A percentile compares a stretch with the other conserved stretches of the same genome.
These are phyloP conservation scores for Gambusia holbrooki DNA, from an alignment of 2,113 vertebrate genomes.

Conservation along the genomic window DNA sequence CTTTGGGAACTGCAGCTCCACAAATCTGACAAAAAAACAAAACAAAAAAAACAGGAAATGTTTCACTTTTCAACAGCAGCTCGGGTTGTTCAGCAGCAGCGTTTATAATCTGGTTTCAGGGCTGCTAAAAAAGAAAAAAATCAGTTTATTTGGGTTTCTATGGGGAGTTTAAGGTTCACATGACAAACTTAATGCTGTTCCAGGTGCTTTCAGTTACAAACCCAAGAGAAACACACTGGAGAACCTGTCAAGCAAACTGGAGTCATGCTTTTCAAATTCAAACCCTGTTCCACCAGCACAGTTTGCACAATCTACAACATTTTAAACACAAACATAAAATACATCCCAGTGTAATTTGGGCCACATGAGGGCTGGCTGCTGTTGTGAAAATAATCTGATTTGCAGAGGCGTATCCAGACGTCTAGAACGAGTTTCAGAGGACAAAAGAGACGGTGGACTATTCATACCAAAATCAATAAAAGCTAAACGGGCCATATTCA, in stretches of 20 bases:
- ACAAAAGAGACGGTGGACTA: background rate
- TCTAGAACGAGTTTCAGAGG: background rate
- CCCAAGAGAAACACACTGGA: background rate
- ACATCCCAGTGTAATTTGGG: background rate
- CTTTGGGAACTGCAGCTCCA: conserved; percentile 81
- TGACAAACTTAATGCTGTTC: background rate
- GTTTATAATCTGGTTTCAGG: background rate
- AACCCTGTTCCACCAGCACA: background rate
- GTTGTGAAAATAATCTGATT: background rate
- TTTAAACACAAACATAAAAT: background rate
- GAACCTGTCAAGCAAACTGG: background rate
- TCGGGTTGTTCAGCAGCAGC: background rate
- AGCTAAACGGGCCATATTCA: no score
- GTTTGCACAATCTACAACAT: background rate
- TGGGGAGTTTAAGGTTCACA: conserved; percentile 9
- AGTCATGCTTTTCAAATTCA: background rate
- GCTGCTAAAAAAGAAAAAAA: conserved; percentile 12
- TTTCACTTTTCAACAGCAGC: background rate
- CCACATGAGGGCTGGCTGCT: background rate
- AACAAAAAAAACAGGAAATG: background rate
- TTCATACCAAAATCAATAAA: no score
- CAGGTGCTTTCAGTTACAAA: background rate
- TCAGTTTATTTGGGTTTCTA: background rate
- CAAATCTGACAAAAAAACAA: conserved; percentile 71
- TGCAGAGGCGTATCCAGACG: background rate